phyloP scores from a whole-genome alignment of 2,888 invertebrate genomes.

The Hyposoter didymator region DNA sequence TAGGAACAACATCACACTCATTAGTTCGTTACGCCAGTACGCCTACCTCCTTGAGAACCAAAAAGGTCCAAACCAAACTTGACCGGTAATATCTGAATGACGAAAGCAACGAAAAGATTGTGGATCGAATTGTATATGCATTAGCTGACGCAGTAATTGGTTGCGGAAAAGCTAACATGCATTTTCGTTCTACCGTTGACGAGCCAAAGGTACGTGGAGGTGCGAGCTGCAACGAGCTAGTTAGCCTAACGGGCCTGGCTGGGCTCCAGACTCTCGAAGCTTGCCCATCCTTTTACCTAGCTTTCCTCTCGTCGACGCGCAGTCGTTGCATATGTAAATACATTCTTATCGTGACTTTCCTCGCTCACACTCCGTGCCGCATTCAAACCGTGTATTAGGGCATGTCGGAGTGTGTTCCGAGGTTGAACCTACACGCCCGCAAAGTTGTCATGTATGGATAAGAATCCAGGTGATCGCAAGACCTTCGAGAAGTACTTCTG shows the following conservation, averaged over 20 bases:
- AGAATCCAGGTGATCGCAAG: constrained; percentile 34
- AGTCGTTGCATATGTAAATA: constrained; percentile 78
- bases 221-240: constrained; percentile 75
- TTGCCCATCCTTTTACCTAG: constrained; percentile 22
- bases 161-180: constrained; percentile 25
- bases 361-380: constrained; percentile 44
- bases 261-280: constrained; percentile 71
- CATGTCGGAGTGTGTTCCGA: constrained; percentile 33
- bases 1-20: background rate
- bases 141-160: constrained; percentile 36
- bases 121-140: constrained; percentile 17
- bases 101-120: background rate
- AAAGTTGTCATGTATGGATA: constrained; percentile 33
- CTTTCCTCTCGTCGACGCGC: constrained; percentile 56
- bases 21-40: constrained; percentile 8
- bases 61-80: constrained; percentile 77
- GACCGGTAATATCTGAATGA: constrained; percentile 75
- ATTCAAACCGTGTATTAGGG: constrained; percentile 48
- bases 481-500: constrained; percentile 7
- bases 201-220: constrained; percentile 51
- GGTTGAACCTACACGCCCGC: constrained; percentile 30
- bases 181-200: constrained; percentile 11
- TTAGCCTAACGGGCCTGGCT: constrained; percentile 80
- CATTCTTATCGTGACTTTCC: constrained; percentile 67
- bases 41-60: constrained; percentile 69